Conservation (phyloP, 2,797 vertebrate species). For the Notolepis coatsorum region DNA sequence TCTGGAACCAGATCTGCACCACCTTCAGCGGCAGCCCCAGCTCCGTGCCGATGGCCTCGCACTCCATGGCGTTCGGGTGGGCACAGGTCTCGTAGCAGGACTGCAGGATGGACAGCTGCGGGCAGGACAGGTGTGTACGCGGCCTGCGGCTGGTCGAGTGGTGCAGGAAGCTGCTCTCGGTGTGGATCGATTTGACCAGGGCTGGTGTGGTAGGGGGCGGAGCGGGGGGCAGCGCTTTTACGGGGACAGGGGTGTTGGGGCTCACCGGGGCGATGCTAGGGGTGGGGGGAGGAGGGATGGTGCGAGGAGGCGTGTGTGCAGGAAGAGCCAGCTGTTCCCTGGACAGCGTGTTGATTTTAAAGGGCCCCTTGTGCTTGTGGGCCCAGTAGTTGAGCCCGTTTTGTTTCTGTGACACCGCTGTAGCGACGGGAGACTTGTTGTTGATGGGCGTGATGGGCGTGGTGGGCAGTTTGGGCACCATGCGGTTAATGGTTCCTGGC, state of each 20-base stretch:
- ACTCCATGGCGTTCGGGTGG: conserved; percentile 92
- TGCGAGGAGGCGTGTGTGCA: conserved; percentile 76
- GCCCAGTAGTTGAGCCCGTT: conserved; percentile 84
- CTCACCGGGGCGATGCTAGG: conserved; percentile 77
- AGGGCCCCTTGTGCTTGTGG: conserved; percentile 79
- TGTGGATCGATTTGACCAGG: conserved; percentile 62
- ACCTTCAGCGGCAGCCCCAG: conserved; percentile 92
- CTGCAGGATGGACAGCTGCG: conserved; percentile 93
- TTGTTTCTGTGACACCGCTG: conserved; percentile 75
- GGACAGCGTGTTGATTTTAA: conserved; percentile 85
- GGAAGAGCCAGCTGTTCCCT: conserved; percentile 89
- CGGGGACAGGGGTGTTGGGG: conserved; percentile 67
- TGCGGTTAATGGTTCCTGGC: conserved; percentile 72
- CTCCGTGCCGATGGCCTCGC: conserved; percentile 89
- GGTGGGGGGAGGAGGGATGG: conserved; percentile 78
- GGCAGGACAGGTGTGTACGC: conserved; percentile 91
- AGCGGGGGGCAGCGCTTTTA: no score
- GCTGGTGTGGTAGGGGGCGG: conserved; percentile 52
- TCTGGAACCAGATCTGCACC: conserved; percentile 97
- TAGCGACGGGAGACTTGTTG: conserved; percentile 63
- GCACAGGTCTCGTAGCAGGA: conserved; percentile 93
- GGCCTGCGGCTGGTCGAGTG: conserved; percentile 87
- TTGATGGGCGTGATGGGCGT: conserved; percentile 76
- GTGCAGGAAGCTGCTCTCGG: conserved; percentile 80
- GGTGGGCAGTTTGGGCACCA: conserved; percentile 80